These are phyloP conservation scores for Ceriagrion tenellum DNA, from an alignment of 2,888 invertebrate species.

Conservation along the genomic window DNA sequence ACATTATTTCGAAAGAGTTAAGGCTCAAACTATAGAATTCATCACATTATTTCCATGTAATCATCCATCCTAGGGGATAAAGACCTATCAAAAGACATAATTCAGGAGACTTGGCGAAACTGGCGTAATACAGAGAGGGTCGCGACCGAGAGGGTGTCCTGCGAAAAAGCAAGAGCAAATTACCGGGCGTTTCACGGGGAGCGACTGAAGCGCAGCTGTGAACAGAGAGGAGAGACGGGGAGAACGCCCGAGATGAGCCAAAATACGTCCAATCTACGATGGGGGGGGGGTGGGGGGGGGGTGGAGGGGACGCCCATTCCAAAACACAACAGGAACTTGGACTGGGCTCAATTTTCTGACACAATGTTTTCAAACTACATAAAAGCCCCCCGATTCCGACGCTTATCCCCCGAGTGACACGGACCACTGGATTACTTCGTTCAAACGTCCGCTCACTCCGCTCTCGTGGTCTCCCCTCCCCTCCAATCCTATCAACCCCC, in stretches of 20 bases:
- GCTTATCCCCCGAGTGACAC: conserved; percentile 7
- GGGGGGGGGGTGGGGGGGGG: too few species aligned
- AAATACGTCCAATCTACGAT: conserved; percentile 33
- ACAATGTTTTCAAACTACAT: conserved; percentile 37
- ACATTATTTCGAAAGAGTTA: too few species aligned
- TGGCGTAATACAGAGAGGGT: neutral
- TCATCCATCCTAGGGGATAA: neutral
- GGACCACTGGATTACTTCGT: conserved; percentile 2
- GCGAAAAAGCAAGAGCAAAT: conserved; percentile 10
- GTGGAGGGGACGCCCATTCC: neutral
- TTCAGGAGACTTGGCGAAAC: neutral
- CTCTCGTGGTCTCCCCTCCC: neutral
- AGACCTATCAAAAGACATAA: neutral
- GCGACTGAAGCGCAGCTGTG: conserved; percentile 45
- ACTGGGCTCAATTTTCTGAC: conserved; percentile 7
- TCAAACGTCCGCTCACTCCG: neutral
- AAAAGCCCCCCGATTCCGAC: conserved; percentile 32
- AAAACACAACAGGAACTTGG: conserved; percentile 17
- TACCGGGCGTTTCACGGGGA: neutral
- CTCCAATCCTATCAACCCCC: too few species aligned
- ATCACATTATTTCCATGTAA: neutral
- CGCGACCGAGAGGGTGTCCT: neutral
- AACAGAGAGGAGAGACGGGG: conserved; percentile 3
- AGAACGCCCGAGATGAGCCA: conserved; percentile 41
- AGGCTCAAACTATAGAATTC: too few species aligned